Conservation (phyloP, 2,888 invertebrate genomes). For the Trichogramma dendrolimi region DNA sequence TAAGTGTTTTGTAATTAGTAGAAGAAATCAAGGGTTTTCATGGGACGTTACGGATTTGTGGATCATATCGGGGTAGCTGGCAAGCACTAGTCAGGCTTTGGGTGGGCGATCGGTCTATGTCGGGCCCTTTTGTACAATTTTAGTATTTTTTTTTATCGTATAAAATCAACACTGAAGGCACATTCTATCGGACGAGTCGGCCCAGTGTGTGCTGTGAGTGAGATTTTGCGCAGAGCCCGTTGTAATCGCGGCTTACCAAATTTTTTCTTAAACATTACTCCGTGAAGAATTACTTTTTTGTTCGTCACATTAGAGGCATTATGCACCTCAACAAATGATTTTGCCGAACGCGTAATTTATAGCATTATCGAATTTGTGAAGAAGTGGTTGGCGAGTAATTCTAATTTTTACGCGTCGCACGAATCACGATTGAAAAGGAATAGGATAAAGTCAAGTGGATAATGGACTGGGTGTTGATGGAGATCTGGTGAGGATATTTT, state of each 20-base stretch:
- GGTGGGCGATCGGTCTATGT: constrained; percentile 78
- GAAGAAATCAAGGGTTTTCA: too few relatives aligned
- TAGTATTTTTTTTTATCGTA: constrained; percentile 72
- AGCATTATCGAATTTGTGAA: background rate
- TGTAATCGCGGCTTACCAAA: constrained; percentile 42
- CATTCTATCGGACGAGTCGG: constrained; percentile 92
- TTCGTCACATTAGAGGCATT: constrained; percentile 37
- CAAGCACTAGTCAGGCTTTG: constrained; percentile 57
- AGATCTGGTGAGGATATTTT: constrained; percentile 20
- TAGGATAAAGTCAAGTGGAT: constrained; percentile 21
- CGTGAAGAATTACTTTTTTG: constrained; percentile 28
- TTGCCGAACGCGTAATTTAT: constrained; percentile 13
- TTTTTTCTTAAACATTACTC: constrained; percentile 2
- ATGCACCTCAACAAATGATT: constrained; percentile 43
- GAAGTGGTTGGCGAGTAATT: constrained; percentile 12
- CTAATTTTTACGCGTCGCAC: constrained; percentile 20
- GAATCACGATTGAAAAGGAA: constrained; percentile 17
- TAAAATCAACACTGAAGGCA: constrained; percentile 91
- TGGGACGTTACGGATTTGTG: too few relatives aligned
- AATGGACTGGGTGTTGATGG: constrained; percentile 19
- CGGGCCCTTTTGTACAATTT: constrained; percentile 80
- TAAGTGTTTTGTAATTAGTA: constrained; percentile 9
- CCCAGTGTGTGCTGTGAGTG: constrained; percentile 75
- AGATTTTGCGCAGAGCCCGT: constrained; percentile 55
- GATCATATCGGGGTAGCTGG: constrained; percentile 44